These are phyloP conservation scores for Azorinus chamasolen DNA, from an alignment of 2,888 invertebrate genomes.

Conservation along the genomic window DNA sequence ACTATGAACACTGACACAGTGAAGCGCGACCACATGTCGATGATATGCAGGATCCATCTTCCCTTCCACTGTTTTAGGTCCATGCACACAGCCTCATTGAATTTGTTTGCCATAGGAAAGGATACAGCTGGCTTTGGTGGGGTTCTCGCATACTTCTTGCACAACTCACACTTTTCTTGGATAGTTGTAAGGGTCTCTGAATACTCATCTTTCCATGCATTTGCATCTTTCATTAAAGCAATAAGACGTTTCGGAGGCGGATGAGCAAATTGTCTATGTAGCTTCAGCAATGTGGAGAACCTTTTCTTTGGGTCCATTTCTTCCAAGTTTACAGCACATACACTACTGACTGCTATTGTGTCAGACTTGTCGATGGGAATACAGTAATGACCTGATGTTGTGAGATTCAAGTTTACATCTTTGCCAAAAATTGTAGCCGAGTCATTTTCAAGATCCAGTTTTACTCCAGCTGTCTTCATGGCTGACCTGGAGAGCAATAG, in stretches of 20 bases:
- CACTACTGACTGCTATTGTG: conserved; percentile 25
- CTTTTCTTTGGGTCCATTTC: conserved; percentile 1
- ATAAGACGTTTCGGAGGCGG: too few relatives aligned
- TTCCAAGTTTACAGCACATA: conserved; percentile 36
- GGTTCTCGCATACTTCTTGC: conserved; percentile 46
- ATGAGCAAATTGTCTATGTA: conserved; percentile 36
- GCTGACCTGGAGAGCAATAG: conserved; percentile 20
- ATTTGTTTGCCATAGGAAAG: conserved; percentile 34
- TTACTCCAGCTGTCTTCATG: conserved; percentile 40
- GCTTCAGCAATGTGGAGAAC: conserved; percentile 21
- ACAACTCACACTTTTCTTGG: conserved; percentile 34
- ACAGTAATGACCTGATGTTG: conserved; percentile 55
- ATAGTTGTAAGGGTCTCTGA: conserved; percentile 13
- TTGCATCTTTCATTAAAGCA: conserved; percentile 40
- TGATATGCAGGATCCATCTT: conserved; percentile 52
- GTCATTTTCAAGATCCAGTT: conserved; percentile 51
- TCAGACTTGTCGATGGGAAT: conserved; percentile 42
- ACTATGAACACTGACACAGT: conserved; percentile 44
- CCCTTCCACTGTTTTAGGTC: conserved; percentile 54
- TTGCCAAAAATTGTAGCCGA: conserved; percentile 40
- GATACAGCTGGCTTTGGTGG: conserved; percentile 46
- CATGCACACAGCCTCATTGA: conserved; percentile 60
- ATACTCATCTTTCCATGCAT: conserved; percentile 32
- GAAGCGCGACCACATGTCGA: conserved; percentile 52
- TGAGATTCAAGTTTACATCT: conserved; percentile 38